A percentile compares a stretch with the other conserved stretches of the same genome.
Evolutionary conservation across 2,797 vertebrate genomes (phyloP).

Genomic region (Prionace glauca): DNA sequence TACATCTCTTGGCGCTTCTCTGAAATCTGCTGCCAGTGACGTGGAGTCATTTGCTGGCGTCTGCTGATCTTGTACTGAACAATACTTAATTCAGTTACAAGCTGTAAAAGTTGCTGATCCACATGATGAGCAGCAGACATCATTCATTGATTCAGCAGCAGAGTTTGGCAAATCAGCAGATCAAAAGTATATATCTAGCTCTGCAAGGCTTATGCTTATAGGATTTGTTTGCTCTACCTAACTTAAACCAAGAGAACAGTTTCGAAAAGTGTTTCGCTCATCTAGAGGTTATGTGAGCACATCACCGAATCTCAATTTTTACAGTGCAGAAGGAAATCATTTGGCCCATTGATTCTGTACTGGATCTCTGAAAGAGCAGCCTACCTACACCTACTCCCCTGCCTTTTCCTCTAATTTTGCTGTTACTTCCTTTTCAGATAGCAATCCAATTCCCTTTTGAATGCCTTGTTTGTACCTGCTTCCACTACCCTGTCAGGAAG

Average conservation of each 20-base stretch:
- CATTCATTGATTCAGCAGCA: conserved; percentile 3
- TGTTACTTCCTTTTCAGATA: too few species aligned
- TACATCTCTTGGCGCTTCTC: neutral
- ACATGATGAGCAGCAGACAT: neutral
- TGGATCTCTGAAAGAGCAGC: too few species aligned
- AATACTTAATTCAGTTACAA: conserved; percentile 6
- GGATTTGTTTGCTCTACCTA: neutral
- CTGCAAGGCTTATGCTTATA: neutral
- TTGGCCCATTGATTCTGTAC: neutral
- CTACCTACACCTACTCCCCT: too few species aligned
- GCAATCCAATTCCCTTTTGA: too few species aligned
- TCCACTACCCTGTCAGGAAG: too few species aligned
- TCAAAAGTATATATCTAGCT: neutral
- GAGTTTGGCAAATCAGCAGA: conserved; percentile 29
- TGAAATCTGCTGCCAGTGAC: neutral
- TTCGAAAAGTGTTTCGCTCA: neutral
- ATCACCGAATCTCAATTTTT: too few species aligned
- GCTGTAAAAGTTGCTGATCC: conserved; percentile 22
- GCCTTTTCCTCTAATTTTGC: too few species aligned
- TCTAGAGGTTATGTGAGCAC: neutral
- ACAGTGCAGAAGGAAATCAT: too few species aligned
- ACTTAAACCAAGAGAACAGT: neutral
- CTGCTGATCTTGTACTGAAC: neutral
- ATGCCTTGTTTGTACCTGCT: too few species aligned
- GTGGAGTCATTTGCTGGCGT: neutral